Base-by-base conservation (phyloP, 2,888 invertebrate species). In the Latheticus oryzae region DNA sequence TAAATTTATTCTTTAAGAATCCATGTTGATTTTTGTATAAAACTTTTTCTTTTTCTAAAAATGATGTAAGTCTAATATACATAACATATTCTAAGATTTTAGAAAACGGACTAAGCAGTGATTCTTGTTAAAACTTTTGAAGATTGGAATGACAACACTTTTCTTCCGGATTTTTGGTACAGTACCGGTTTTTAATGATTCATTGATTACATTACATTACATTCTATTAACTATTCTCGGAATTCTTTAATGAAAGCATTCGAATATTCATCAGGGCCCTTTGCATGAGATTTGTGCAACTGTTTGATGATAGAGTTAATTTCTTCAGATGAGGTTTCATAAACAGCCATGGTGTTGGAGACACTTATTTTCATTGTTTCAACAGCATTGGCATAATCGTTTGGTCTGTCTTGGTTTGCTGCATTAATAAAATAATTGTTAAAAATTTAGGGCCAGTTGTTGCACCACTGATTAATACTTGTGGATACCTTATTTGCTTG, bases 61-160 rank as follows among this genome's bases (percentile, higher is more conserved):
- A 5, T 19, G 21, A 19, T 19, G 21, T 19, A 19, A 19, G 21
- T 19, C 21, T 19, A 19, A 19, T 19, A 5, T 19, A 19, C 21
- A 19, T 19, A 19, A 19, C 21, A 19, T 19, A 19, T 19, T 19
- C 21, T 19, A 19, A 3, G 21, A 19, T 19, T 19, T 19, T 19
- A 19, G 21, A 19, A 19, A 19, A 19, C 21, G 21, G 21, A 19
- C 21, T 19, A 19, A 19, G 21, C 21, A 19, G 21, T 19, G 21
- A 19, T 19, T 19, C 21, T 19, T 19, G 21, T 19, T 19, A 19
- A 3, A n/a, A 3, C 5, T 19, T 19, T 19, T 19, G 21, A 19
- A 19, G 21, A 19, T 19, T 5, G 21, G 21, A 19, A 19, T 5
- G 21, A 5, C 21, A 19, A 19, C 21, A 19, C 21, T 19, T 19